These are phyloP conservation scores for Drosophila flavopinicola DNA, from an alignment of 2,888 invertebrate species.

Conservation along the genomic window DNA sequence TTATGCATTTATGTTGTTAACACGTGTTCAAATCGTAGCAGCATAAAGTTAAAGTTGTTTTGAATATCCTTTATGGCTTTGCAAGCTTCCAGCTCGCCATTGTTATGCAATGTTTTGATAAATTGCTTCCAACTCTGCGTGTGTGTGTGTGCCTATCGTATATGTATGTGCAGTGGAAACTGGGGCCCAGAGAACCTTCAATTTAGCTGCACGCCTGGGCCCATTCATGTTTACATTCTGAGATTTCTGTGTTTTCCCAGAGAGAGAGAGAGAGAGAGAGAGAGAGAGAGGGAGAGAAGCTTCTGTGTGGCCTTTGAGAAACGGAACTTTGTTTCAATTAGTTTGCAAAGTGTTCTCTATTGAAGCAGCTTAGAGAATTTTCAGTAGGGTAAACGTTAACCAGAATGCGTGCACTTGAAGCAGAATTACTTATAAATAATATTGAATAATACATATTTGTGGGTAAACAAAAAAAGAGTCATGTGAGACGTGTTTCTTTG, in stretches of 20 bases:
- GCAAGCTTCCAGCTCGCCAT: conserved; percentile 24
- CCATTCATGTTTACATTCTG: conserved; percentile 1
- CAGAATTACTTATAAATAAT: too few species aligned
- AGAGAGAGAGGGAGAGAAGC: too few species aligned
- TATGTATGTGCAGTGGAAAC: not conserved
- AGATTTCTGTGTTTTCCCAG: not conserved
- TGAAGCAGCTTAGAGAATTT: not conserved
- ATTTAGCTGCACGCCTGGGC: conserved; percentile 7
- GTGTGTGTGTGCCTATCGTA: conserved; percentile 9
- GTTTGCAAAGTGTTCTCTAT: not conserved
- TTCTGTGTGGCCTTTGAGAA: not conserved
- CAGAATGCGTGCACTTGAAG: too few species aligned
- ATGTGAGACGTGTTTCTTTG: too few species aligned
- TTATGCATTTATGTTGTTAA: conserved; percentile 62
- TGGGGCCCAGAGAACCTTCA: not conserved
- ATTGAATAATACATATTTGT: too few species aligned
- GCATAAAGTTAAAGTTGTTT: conserved; percentile 53
- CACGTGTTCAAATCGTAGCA: conserved; percentile 55
- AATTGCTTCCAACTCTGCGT: conserved; percentile 49
- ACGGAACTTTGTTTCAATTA: conserved; percentile 6
- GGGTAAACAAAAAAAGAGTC: too few species aligned
- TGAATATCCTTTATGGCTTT: conserved; percentile 61
- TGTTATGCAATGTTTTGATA: conserved; percentile 68
- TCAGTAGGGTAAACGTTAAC: not conserved
- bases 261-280: too few species aligned